Conservation (phyloP, 2,888 invertebrate species). For the Drosophila imparisetae region DNA sequence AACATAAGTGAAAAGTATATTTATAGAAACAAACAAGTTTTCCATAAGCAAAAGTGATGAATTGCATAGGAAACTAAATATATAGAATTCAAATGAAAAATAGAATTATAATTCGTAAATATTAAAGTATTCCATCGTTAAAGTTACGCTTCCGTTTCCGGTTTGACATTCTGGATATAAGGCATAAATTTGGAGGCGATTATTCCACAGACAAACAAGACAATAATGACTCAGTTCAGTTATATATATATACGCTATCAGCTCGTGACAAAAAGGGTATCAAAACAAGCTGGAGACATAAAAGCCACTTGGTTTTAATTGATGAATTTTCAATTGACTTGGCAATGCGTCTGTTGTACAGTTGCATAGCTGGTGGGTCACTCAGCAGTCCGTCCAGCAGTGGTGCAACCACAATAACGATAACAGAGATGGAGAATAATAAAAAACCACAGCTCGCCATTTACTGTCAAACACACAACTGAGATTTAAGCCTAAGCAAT, state of each 20-base stretch:
- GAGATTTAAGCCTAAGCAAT: constrained; percentile 30
- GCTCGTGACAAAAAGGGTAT: neutral
- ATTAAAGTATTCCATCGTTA: neutral
- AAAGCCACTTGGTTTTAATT: constrained; percentile 38
- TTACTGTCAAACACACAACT: constrained; percentile 18
- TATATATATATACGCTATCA: neutral
- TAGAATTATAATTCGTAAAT: neutral
- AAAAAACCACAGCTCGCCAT: neutral
- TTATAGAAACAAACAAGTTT: neutral
- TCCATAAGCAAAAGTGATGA: no score
- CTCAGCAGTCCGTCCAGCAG: neutral
- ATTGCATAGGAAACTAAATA: neutral
- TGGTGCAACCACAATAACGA: constrained; percentile 14
- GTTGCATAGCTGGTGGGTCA: constrained; percentile 7
- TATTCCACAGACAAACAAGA: neutral
- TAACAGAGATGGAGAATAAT: neutral
- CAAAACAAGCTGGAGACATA: constrained; percentile 1
- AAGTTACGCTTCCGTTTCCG: neutral
- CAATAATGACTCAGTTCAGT: neutral
- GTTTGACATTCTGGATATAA: neutral
- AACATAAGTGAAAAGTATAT: neutral
- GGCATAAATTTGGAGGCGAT: neutral
- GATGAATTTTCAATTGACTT: constrained; percentile 37
- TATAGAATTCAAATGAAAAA: neutral
- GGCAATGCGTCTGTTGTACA: constrained; percentile 9